Base-by-base conservation (phyloP, 2,797 vertebrate species). In the Pitangus sulphuratus region DNA sequence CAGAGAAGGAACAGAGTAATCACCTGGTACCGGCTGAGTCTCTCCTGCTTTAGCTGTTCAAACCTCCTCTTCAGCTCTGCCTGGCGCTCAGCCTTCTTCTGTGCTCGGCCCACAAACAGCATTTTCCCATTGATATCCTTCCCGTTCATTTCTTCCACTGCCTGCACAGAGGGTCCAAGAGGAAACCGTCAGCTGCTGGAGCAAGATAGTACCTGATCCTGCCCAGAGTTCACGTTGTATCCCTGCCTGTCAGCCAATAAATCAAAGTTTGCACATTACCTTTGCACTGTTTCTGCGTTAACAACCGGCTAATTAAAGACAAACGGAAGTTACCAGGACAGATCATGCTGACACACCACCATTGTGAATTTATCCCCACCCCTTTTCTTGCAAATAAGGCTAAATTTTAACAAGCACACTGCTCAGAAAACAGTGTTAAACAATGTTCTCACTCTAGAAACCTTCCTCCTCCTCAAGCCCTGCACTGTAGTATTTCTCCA, bases 21-120 rank as follows among this genome's bases (percentile, higher is more conserved):
- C 91, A 99, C 99, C 99, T 99, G 99, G 89, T 99, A 99, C 26
- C 99, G 98, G 94, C 99, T 99, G 97, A 99, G 99, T 42, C 99
- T 98, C 95, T 99, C 99, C 95, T 99, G 99, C 95, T 99, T 99
- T 26, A 99, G 98, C 94, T 99, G 98, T 91, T 99, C 99, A 97
- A 99, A 99, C 91, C 98, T 99, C 90, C 99, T 98, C 95, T 99
- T 99, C 92, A 99, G 98, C 97, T 99, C 99, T 1, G 99, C 99
- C 95, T 99, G 99, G 7, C 99, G 98, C 84, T 99, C 99, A 50
- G 99, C 99, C 97, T 99, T 99, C 97, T 99, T 99, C 98, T 99
- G 99, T 64, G 99, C 99, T 35, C 99, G 98, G 62, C 99, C 99
- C 68, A 99, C 99, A 81, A 99, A 99, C 91, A 99, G 99, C 22